Evolutionary conservation across 2,113 vertebrate genomes (phyloP), one percentile per base, ranked within the genome.

Genomic region (Thryonomys swinderianus): DNA sequence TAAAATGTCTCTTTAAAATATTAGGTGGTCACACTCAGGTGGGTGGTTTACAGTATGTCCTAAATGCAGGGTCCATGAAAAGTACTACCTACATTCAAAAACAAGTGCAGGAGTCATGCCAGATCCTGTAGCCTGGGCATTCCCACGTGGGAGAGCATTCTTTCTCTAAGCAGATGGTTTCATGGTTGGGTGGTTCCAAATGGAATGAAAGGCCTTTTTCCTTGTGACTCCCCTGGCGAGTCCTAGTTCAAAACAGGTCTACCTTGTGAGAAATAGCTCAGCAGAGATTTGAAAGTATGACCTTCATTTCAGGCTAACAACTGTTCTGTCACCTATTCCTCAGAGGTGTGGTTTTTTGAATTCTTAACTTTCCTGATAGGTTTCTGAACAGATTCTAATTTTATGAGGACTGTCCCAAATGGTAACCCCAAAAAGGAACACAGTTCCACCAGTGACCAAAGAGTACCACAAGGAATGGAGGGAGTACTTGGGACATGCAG

Each of bases 161-260:
- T 85, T 95, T 89, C 80, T 71, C 79, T 85, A 34, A 66, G 79
- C 66, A 88, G 30, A 79, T 66, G 18, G 74, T 45, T 93, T 93
- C 66, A 7, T 45, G 59, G 62, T 59, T 67, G 48, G 32, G 57
- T 85, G 61, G 11, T 48, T 86, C 55, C 48, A 25, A 42, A 34
- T 64, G 25, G 64, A 73, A 78, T 45, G 59, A 21, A 82, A 40
- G 18, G 53, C 20, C 48, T 67, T 67, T 69, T 73, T 85, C 51
- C 66, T 48, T 48, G 23, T 76, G 40, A 88, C 40, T 92, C 42
- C 42, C 53, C 59, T 21, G 13, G 20, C 23, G 48, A 85, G 32
- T 84, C 21, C 66, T 78, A 27, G 2, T 66, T 85, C 34, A 67
- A 20, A 81, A 48, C 69, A 89, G 85, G n/a, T 69, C 67, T 62